phyloP scores from a whole-genome alignment of 2,888 invertebrate genomes.

The Ophraella communa region DNA sequence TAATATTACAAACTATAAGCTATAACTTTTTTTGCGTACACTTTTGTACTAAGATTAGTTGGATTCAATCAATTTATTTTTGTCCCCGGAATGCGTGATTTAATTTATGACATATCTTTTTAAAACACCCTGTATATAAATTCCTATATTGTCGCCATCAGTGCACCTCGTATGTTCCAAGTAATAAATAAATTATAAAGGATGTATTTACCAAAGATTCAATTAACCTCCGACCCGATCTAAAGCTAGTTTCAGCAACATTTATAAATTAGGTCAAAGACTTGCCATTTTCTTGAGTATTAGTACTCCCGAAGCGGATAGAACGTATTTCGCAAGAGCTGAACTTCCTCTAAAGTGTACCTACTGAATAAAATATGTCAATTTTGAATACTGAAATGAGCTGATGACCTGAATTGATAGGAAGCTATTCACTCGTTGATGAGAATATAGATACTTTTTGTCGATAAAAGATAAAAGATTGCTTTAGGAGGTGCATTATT shows the following conservation, averaged over 20 bases:
- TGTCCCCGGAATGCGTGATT: too few species aligned
- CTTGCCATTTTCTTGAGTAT: constrained; percentile 23
- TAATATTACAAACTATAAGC: too few species aligned
- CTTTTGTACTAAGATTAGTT: too few species aligned
- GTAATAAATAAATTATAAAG: not conserved
- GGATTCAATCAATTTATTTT: too few species aligned
- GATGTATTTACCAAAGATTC: constrained; percentile 17
- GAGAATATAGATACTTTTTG: constrained; percentile 19
- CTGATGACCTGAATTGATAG: constrained; percentile 26
- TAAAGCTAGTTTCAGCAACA: not conserved
- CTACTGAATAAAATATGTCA: constrained; percentile 26
- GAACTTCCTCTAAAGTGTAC: constrained; percentile 5
- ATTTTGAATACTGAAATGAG: constrained; percentile 27
- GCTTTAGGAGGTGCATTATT: not conserved
- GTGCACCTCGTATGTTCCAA: not conserved
- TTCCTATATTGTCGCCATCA: not conserved
- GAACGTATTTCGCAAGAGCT: constrained; percentile 19
- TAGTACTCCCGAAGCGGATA: constrained; percentile 17
- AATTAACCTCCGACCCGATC: constrained; percentile 5
- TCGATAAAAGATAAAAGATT: constrained; percentile 14
- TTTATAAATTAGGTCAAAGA: constrained; percentile 22
- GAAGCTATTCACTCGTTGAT: constrained; percentile 23
- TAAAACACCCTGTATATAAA: too few species aligned
- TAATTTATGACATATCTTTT: too few species aligned
- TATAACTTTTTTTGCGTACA: too few species aligned